Conservation (phyloP, 92 coral and sea anemone genomes). For the Montipora capitata region DNA sequence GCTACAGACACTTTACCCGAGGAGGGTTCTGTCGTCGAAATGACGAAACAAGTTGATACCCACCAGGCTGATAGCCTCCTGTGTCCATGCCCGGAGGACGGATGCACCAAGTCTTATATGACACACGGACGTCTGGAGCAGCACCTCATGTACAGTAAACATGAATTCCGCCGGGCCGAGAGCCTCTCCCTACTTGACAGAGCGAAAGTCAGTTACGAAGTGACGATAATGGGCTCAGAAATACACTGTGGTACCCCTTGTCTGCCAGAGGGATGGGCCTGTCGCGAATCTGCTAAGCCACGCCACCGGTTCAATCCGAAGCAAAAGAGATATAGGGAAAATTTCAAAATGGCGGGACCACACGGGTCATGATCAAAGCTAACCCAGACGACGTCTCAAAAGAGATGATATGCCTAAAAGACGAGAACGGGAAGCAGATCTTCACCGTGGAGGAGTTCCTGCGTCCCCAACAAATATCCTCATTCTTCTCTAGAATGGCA, state of each 20-base stretch:
- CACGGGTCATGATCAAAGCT: conserved; percentile 33
- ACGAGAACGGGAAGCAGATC: conserved; percentile 34
- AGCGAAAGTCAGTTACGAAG: conserved; percentile 27
- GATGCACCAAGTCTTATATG: conserved; percentile 61
- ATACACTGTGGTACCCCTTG: conserved; percentile 4
- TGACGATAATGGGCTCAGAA: conserved; percentile 1
- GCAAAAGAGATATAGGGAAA: conserved; percentile 36
- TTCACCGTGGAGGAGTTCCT: conserved; percentile 62
- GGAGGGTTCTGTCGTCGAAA: conserved; percentile 2
- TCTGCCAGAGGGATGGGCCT: conserved; percentile 33
- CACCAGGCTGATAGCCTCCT: conserved; percentile 16
- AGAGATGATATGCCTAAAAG: conserved; percentile 42
- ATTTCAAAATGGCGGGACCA: conserved; percentile 41
- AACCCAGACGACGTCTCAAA: conserved; percentile 37
- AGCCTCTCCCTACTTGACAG: conserved; percentile 30
- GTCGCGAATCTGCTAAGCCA: conserved; percentile 29
- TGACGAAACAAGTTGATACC: not conserved
- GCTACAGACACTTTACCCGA: not conserved
- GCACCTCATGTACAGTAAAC: conserved; percentile 52
- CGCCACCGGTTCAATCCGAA: conserved; percentile 37
- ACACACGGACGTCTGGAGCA: conserved; percentile 49
- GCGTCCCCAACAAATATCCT: conserved; percentile 43
- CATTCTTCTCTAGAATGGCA: conserved; percentile 52
- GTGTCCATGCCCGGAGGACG: conserved; percentile 61
- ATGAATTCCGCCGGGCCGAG: conserved; percentile 17